A percentile compares a stretch with the other conserved stretches of the same genome.
phyloP scores from a whole-genome alignment of 1,140 invertebrate genomes.

The Drosophila ogumai region DNA sequence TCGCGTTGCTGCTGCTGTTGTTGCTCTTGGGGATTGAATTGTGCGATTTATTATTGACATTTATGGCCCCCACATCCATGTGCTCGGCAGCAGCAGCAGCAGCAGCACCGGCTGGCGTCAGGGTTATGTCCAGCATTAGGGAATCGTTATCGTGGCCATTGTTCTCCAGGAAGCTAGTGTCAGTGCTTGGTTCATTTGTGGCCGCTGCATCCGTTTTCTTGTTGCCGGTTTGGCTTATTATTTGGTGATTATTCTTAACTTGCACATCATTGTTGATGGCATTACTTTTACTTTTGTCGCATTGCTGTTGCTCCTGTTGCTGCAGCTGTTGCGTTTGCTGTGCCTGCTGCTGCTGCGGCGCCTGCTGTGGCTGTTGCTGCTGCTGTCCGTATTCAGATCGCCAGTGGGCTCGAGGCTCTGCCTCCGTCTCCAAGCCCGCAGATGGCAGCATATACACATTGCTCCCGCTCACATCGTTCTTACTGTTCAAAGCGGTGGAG shows the following conservation, averaged over 20 bases:
- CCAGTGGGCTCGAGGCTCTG: constrained; percentile 49
- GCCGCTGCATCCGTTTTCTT: constrained; percentile 31
- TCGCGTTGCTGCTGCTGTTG: constrained; percentile 30
- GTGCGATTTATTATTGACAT: constrained; percentile 29
- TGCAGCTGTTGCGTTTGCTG: constrained; percentile 35
- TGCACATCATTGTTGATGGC: constrained; percentile 53
- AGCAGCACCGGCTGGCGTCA: constrained; percentile 18
- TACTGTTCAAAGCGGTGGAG: constrained; percentile 20
- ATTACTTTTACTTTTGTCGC: constrained; percentile 41
- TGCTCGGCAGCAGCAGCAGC: constrained; percentile 21
- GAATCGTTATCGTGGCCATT: constrained; percentile 37
- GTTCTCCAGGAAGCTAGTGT: constrained; percentile 43
- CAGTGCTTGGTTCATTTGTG: constrained; percentile 1
- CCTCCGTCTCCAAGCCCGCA: constrained; percentile 42
- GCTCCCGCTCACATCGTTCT: constrained; percentile 6
- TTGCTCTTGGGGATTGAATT: constrained; percentile 29
- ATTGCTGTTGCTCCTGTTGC: constrained; percentile 25
- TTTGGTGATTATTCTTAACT: constrained; percentile 54
- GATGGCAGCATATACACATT: constrained; percentile 53
- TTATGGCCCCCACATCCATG: constrained; percentile 13
- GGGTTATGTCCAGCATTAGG: constrained; percentile 35
- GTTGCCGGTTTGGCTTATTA: constrained; percentile 49
- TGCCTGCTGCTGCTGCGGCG: constrained; percentile 6
- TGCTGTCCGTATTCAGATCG: constrained; percentile 59
- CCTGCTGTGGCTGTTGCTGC: constrained; percentile 32